Evolutionary conservation across 1,140 invertebrate genomes (phyloP), one percentile per base, ranked within the genome.

Genomic region (Pseudomyrmex cubaensis): DNA sequence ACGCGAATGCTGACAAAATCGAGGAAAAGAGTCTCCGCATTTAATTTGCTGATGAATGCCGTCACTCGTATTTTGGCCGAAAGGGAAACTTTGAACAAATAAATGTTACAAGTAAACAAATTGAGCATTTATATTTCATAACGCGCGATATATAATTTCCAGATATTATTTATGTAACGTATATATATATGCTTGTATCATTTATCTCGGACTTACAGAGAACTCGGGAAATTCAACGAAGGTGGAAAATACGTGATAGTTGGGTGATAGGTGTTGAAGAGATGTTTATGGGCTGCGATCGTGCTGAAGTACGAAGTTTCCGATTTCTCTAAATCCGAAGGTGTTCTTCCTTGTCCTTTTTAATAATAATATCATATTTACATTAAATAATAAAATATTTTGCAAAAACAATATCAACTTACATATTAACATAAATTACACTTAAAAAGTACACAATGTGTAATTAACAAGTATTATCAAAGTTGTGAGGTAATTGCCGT

Each of bases 1-100:
- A 72, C 95, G 95, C 0, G 94, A 93, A 67, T 95, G 92, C 10
- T 91, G 90, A 85, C 96, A 96, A 5, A 3, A 25, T 52, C 35
- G 52, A 3, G 76, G 44, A 52, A 84, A 85, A 59, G 48, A 66
- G 54, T 90, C 89, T 4, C 91, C 92, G 52, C 93, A 94, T 1
- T 17, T 54, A 8, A 86, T 87, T 56, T 76, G 69, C 4, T 57
- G 22, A 56, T 87, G 77, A 59, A 87, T 15, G n/a, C 2, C 17
- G 1, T n/a, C 2, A 12, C 12, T 83, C 10, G 10, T 13, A 3
- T 83, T 85, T 48, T 48, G 44, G 0, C 20, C 17, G 3, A 22
- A 48, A 13, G 17, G 0, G 1, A 35, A 46, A 0, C 22, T 83
- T 25, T 72, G 8, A 77, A 75, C 13, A 13, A 64, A 48, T 25